A percentile compares a stretch with the other conserved stretches of the same genome.
Evolutionary conservation across 1,140 invertebrate genomes (phyloP).

Genomic region (Conopomorpha cramerella): DNA sequence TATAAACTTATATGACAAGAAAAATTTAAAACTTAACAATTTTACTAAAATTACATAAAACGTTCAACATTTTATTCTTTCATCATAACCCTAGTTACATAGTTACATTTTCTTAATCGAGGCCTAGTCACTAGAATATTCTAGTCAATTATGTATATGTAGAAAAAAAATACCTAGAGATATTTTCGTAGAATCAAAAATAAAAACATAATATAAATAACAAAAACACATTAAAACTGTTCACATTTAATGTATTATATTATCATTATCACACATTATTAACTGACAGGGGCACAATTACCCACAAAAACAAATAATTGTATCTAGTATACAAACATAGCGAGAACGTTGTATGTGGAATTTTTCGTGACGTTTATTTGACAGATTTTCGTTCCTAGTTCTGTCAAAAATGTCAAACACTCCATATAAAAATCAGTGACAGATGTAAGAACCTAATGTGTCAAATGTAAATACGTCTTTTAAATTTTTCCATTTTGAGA

Average conservation of each 20-base stretch:
- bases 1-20: not conserved
- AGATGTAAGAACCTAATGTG: no score
- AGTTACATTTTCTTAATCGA: slow-evolving; percentile 8
- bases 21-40: not conserved
- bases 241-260: not conserved
- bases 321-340: not conserved
- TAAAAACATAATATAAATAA: not conserved
- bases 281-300: not conserved
- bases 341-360: no score
- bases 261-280: not conserved
- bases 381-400: no score
- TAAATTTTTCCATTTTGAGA: no score
- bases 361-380: no score
- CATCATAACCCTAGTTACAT: not conserved
- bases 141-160: slow-evolving; percentile 41
- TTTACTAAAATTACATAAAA: not conserved
- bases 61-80: not conserved
- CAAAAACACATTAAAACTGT: not conserved
- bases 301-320: not conserved
- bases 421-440: no score
- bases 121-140: slow-evolving; percentile 34
- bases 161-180: not conserved
- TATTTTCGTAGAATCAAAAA: no score
- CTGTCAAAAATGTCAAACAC: no score
- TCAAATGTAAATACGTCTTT: no score